Evolutionary conservation across 2,113 vertebrate genomes (phyloP).

Genomic region (Trachemys scripta): DNA sequence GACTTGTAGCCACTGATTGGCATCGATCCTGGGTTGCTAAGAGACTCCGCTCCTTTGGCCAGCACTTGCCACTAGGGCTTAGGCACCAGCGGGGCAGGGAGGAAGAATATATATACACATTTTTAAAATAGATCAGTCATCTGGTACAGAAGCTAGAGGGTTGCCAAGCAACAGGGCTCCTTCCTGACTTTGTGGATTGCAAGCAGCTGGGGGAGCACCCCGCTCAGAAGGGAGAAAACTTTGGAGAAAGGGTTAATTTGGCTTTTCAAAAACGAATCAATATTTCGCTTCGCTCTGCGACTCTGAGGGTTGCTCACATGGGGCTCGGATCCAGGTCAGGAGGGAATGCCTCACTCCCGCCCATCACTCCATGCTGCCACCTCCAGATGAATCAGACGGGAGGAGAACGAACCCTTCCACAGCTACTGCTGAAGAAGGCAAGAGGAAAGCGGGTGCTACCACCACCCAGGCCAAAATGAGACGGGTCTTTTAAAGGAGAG

Average conservation of each 20-base stretch:
- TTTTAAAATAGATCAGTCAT: conserved; percentile 49
- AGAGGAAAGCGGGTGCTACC: not conserved
- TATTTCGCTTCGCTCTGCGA: not conserved
- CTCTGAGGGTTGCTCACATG: not conserved
- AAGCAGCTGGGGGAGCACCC: not conserved
- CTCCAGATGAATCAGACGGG: not conserved
- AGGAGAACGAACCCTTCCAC: not conserved
- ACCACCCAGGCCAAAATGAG: not conserved
- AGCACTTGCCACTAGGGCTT: not conserved
- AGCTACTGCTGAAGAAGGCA: not conserved
- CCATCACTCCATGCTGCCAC: not conserved
- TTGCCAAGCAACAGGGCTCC: conserved; percentile 71
- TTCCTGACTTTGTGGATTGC: conserved; percentile 11
- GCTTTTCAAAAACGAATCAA: not conserved
- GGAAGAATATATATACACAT: not conserved
- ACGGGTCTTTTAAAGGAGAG: not conserved
- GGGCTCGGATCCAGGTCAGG: not conserved
- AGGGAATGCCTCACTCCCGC: not conserved
- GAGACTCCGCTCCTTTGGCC: not conserved
- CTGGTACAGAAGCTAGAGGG: conserved; percentile 63
- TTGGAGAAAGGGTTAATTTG: not conserved
- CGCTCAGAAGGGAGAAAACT: not conserved
- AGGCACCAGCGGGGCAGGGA: not conserved
- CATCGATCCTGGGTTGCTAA: not conserved
- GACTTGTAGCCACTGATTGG: not conserved